Percentiles rank a stretch among this genome's conserved stretches.
phyloP scores from a whole-genome alignment of 37 sponge, comb jelly and placozoan genomes.

The Aplysina aerophoba region DNA sequence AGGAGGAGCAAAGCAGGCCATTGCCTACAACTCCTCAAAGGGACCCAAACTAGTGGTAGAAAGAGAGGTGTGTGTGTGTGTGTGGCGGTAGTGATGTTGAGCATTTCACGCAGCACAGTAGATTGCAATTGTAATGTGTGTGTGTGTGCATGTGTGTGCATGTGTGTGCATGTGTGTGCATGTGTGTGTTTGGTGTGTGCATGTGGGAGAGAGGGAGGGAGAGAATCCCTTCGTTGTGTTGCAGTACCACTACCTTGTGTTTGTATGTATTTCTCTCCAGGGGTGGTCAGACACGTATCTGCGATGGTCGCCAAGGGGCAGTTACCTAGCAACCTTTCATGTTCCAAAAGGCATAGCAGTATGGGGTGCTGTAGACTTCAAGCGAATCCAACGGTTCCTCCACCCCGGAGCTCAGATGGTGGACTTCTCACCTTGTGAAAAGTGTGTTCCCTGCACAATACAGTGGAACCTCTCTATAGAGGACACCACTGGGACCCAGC shows the following conservation, averaged over 20 bases:
- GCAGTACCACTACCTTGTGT: background rate
- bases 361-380: constrained; percentile 89
- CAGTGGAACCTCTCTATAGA: no score
- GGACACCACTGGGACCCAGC: no score
- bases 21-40: constrained; percentile 60
- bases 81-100: no score
- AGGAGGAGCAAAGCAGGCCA: constrained; percentile 59
- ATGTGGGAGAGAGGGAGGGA: background rate
- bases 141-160: background rate
- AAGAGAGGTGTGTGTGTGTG: constrained; percentile 75
- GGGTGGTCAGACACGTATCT: constrained; percentile 91
- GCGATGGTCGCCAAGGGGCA: constrained; percentile 92
- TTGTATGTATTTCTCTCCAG: constrained; percentile 35
- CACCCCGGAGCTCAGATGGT: constrained; percentile 77
- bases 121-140: background rate
- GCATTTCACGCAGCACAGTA: no score
- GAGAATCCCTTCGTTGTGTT: background rate
- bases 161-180: background rate
- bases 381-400: constrained; percentile 62
- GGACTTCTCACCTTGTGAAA: constrained; percentile 98
- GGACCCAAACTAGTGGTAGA: constrained; percentile 68
- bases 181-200: background rate
- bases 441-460: constrained; percentile 59
- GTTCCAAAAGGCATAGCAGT: constrained; percentile 83
- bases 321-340: constrained; percentile 95